A percentile compares a stretch with the other conserved stretches of the same genome.
These are phyloP conservation scores for Periophthalmus modestus DNA, from an alignment of 2,113 vertebrate species.

Conservation along the genomic window DNA sequence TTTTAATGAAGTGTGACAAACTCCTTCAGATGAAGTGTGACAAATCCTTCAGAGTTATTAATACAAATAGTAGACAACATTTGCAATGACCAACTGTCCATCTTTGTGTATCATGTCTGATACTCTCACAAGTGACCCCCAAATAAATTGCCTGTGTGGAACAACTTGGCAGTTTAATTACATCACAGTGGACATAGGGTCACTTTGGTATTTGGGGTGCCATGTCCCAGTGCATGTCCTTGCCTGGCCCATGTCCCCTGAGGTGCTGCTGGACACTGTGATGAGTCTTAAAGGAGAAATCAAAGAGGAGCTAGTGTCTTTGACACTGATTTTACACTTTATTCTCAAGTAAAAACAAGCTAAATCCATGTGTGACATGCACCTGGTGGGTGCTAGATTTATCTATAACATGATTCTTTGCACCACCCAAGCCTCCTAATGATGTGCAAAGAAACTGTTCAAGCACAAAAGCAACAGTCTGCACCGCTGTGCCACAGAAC, in stretches of 20 bases:
- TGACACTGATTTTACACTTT: slow-evolving; percentile 1
- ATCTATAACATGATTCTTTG: not conserved
- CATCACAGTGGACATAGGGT: not conserved
- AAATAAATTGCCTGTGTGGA: not conserved
- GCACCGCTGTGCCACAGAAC: not conserved
- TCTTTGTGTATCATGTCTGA: no score
- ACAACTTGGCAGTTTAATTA: not conserved
- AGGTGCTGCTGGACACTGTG: not conserved
- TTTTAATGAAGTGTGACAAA: no score
- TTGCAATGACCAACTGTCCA: no score
- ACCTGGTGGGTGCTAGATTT: no score
- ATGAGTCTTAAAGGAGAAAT: not conserved
- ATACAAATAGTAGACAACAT: no score
- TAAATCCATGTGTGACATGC: not conserved
- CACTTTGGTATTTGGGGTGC: slow-evolving; percentile 21
- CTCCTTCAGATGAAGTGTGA: no score
- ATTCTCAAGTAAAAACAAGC: slow-evolving; percentile 3
- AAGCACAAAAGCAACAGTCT: not conserved
- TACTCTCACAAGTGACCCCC: not conserved
- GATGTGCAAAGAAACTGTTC: not conserved
- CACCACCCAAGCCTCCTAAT: not conserved
- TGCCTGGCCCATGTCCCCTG: slow-evolving; percentile 4
- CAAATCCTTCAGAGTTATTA: no score
- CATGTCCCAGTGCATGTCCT: slow-evolving; percentile 5
- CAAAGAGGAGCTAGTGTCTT: slow-evolving; percentile 22